phyloP scores from a whole-genome alignment of 2,888 invertebrate species.

The Cryptophagus acutangulus region DNA sequence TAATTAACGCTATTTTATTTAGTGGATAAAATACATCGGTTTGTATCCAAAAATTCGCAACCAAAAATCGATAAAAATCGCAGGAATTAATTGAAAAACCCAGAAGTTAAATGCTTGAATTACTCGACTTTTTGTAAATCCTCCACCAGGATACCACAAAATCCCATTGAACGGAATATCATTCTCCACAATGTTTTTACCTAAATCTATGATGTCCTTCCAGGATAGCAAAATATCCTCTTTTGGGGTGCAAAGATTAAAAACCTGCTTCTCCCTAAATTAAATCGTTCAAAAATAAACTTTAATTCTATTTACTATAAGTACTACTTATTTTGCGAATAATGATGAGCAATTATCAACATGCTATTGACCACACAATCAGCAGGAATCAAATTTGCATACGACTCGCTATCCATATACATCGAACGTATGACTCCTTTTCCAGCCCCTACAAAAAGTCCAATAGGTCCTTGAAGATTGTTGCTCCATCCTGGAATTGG shows the following conservation, averaged over 20 bases:
- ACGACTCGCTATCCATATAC: slow-evolving; percentile 62
- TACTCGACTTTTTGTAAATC: slow-evolving; percentile 72
- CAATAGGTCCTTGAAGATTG: slow-evolving; percentile 85
- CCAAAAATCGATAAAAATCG: slow-evolving; percentile 74
- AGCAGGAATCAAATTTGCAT: slow-evolving; percentile 70
- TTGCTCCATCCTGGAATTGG: slow-evolving; percentile 87
- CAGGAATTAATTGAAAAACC: slow-evolving; percentile 88
- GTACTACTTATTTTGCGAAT: no score
- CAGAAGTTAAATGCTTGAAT: slow-evolving; percentile 77
- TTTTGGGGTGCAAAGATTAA: slow-evolving; percentile 26
- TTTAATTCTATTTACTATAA: no score
- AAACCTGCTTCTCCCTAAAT: slow-evolving; percentile 26
- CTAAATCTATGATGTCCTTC: slow-evolving; percentile 80
- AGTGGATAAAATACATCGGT: slow-evolving; percentile 65
- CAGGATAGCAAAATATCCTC: slow-evolving; percentile 59
- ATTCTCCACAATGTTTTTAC: slow-evolving; percentile 68
- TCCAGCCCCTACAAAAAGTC: slow-evolving; percentile 72
- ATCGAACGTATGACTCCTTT: slow-evolving; percentile 82
- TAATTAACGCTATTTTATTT: no score
- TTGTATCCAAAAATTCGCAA: slow-evolving; percentile 77
- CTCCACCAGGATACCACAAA: slow-evolving; percentile 78
- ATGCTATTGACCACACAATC: slow-evolving; percentile 75
- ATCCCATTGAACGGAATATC: slow-evolving; percentile 80
- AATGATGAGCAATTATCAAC: no score
- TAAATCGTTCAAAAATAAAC: no score